phyloP scores from a whole-genome alignment of 2,888 invertebrate species.

The Pimpla rufipes region DNA sequence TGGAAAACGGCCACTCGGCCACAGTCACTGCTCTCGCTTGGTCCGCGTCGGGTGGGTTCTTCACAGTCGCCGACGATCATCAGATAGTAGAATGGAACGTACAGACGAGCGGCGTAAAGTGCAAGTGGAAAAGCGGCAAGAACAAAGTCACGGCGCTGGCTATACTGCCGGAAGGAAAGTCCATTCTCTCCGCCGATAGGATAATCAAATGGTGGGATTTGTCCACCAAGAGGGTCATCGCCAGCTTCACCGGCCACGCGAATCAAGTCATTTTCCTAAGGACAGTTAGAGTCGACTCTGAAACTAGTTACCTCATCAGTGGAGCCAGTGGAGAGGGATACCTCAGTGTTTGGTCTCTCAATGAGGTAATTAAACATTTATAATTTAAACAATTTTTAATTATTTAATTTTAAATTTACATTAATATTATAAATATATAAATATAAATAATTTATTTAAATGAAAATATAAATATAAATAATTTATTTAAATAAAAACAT shows the following conservation, averaged over 20 bases:
- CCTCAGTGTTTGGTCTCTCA: constrained; percentile 86
- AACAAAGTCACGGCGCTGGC: constrained; percentile 86
- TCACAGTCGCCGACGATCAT: constrained; percentile 88
- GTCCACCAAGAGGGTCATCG: constrained; percentile 87
- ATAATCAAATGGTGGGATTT: constrained; percentile 89
- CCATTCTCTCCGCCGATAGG: constrained; percentile 80
- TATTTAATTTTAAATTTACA: background rate
- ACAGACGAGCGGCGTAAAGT: constrained; percentile 83
- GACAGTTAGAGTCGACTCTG: constrained; percentile 77
- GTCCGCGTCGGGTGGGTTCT: constrained; percentile 86
- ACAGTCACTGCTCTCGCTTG: constrained; percentile 87
- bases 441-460: too few species aligned
- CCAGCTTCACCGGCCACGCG: constrained; percentile 89
- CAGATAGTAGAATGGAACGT: constrained; percentile 87
- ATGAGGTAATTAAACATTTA: constrained; percentile 76
- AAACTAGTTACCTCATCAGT: constrained; percentile 85
- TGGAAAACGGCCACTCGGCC: constrained; percentile 85
- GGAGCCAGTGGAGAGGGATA: constrained; percentile 85
- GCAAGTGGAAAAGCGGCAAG: constrained; percentile 90
- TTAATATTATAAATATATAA: too few species aligned
- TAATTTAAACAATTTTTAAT: constrained; percentile 17
- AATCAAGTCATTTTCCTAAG: constrained; percentile 87
- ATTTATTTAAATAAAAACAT: too few species aligned
- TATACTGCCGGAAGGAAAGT: constrained; percentile 80
- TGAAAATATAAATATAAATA: too few species aligned